These are phyloP conservation scores for Pitangus sulphuratus DNA, from an alignment of 2,797 vertebrate genomes.

Conservation along the genomic window DNA sequence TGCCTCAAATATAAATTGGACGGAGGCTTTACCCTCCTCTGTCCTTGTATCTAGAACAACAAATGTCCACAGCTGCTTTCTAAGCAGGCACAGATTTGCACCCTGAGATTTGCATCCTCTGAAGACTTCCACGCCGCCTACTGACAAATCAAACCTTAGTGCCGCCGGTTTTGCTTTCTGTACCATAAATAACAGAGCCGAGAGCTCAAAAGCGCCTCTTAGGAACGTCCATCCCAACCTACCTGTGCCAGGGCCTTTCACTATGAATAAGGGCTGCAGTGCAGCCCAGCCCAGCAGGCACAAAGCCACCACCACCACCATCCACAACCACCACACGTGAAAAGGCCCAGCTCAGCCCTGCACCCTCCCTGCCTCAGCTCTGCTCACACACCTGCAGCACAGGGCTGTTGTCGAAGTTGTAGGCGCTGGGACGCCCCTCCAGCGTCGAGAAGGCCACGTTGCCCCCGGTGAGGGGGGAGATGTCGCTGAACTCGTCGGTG, in stretches of 20 bases:
- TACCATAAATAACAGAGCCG: background rate
- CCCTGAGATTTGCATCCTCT: too few relatives aligned
- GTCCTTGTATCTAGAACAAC: background rate
- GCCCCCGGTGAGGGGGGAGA: constrained; percentile 94
- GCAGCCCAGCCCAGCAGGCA: fast-evolving
- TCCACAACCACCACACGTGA: fast-evolving
- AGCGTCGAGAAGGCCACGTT: constrained; percentile 97
- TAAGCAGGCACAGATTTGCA: background rate
- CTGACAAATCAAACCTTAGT: background rate
- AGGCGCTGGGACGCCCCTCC: constrained; percentile 92
- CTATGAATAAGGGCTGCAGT: fast-evolving
- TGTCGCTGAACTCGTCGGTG: constrained; percentile 97
- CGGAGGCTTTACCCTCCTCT: background rate
- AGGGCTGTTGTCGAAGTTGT: constrained; percentile 95
- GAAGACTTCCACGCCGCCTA: background rate
- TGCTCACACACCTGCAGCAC: constrained; percentile 86
- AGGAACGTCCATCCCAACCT: background rate
- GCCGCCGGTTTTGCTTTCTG: fast-evolving
- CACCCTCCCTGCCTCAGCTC: fast-evolving
- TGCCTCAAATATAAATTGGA: background rate
- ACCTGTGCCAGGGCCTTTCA: background rate
- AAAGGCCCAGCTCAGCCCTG: background rate
- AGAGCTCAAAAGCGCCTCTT: background rate
- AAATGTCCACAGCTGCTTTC: background rate
- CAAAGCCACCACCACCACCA: background rate